Conservation (phyloP, 35 echinoderm and acorn worm species). For the Chiridota heheva region DNA sequence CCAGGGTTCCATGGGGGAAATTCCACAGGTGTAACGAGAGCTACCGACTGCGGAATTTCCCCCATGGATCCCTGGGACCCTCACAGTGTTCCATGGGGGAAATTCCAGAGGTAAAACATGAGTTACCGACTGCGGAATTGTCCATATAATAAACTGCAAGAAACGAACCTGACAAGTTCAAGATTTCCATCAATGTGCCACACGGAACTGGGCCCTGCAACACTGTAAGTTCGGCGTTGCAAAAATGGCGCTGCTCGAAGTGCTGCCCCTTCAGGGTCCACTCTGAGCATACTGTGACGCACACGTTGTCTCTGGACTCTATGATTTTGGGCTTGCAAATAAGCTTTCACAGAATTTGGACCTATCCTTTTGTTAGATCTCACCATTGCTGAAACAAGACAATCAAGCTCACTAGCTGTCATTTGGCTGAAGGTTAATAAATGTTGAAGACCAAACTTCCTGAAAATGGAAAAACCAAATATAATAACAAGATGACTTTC, state of each 20-base stretch:
- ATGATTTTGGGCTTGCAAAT: background rate
- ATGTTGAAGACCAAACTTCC: too few species aligned
- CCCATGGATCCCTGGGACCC: background rate
- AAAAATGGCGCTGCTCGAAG: conserved; percentile 12
- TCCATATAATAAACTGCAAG: background rate
- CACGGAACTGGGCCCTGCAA: conserved; percentile 58
- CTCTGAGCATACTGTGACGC: conserved; percentile 21
- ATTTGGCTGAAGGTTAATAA: too few species aligned
- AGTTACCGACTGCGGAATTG: background rate
- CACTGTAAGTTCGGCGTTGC: conserved; percentile 53
- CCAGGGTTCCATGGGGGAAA: too few species aligned
- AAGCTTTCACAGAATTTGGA: too few species aligned
- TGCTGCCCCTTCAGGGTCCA: conserved; percentile 39
- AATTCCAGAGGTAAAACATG: too few species aligned
- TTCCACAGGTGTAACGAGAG: too few species aligned
- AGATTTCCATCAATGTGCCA: conserved; percentile 83
- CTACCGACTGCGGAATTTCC: background rate
- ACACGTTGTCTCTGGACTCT: conserved; percentile 37
- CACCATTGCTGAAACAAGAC: too few species aligned
- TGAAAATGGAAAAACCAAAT: too few species aligned
- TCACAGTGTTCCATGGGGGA: too few species aligned
- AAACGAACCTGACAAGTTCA: conserved; percentile 59
- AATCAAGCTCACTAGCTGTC: too few species aligned
- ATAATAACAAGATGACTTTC: too few species aligned
- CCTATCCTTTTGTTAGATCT: too few species aligned